Evolutionary conservation across 2,797 vertebrate species (phyloP), one percentile per base, ranked within the genome.

Genomic region (Acipenser ruthenus): DNA sequence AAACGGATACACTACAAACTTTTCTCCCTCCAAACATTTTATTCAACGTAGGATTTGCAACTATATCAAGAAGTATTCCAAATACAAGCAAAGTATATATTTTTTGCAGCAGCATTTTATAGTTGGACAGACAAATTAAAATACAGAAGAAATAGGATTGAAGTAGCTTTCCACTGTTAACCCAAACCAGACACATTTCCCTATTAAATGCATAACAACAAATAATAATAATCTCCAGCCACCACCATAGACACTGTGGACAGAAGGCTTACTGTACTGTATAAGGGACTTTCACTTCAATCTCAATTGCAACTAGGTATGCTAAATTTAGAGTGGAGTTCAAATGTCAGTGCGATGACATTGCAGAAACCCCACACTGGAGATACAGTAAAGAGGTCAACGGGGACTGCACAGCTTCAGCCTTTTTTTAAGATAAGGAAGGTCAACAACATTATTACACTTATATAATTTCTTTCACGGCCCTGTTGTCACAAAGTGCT

Each of bases 361-460:
- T 78, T 82, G 84, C 86, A 87, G 72, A 87, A 84, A 82, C 74
- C 76, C 77, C 73, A 81, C 70, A 70, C 81, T 84, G 12, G 11
- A 10, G 47, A 59, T 12, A 37, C 37, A 37, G 37, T 37, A 37
- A 37, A 37, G 37, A 37, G 37, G 72, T 82, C 70, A 70, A 82
- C 83, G 8, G 6, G 13, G 12, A 59, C 37, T 7, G 15, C 60
- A 51, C 7, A 18, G 49, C 9, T 37, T 37, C 37, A 37, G 37
- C 37, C 37, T 37, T 37, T 18, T 18, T 37, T 37, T 37, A 37
- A 37, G 37, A 37, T 37, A 37, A 37, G 5, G 37, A 37, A 37
- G 37, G 37, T 5, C 37, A 37, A 37, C 37, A 37, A 37, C 37
- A 37, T 37, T 5, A 37, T 37, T 37, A 37, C 37, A 37, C 37